Evolutionary conservation across 2,888 invertebrate genomes (phyloP).

Genomic region (Diploptera punctata): DNA sequence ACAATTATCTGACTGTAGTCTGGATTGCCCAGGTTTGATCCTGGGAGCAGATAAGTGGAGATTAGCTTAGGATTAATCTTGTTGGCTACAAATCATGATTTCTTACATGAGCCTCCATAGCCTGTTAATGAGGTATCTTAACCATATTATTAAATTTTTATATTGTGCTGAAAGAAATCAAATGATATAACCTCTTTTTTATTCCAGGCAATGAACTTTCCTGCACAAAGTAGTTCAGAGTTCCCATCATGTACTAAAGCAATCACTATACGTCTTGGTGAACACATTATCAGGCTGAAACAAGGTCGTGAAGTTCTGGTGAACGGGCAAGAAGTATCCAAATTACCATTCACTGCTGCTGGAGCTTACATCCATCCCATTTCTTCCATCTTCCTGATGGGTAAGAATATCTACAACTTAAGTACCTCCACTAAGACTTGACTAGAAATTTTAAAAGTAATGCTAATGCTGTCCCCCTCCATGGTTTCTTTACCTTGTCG

Average conservation of each 20-base stretch:
- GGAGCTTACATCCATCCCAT: constrained; percentile 73
- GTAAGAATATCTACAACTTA: too few species aligned
- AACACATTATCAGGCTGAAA: constrained; percentile 69
- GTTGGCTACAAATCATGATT: too few species aligned
- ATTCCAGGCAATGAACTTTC: constrained; percentile 67
- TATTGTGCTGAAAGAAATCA: background rate
- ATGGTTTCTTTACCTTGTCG: too few species aligned
- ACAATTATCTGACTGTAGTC: too few species aligned
- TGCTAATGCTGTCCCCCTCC: too few species aligned
- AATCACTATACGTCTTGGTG: constrained; percentile 66
- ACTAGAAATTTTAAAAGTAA: too few species aligned
- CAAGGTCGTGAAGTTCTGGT: constrained; percentile 74
- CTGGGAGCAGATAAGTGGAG: too few species aligned
- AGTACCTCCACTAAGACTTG: too few species aligned
- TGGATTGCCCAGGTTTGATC: too few species aligned
- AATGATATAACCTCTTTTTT: constrained; percentile 17
- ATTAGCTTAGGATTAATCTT: too few species aligned
- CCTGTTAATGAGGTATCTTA: background rate
- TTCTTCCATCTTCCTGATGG: constrained; percentile 77
- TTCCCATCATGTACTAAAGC: constrained; percentile 84
- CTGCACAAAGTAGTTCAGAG: constrained; percentile 60
- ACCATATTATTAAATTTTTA: background rate
- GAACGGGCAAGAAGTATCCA: constrained; percentile 71
- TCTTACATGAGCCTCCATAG: background rate
- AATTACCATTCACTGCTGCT: constrained; percentile 67